These are phyloP conservation scores for Melanotaenia nigrans DNA, from an alignment of 2,797 vertebrate species.

Conservation along the genomic window DNA sequence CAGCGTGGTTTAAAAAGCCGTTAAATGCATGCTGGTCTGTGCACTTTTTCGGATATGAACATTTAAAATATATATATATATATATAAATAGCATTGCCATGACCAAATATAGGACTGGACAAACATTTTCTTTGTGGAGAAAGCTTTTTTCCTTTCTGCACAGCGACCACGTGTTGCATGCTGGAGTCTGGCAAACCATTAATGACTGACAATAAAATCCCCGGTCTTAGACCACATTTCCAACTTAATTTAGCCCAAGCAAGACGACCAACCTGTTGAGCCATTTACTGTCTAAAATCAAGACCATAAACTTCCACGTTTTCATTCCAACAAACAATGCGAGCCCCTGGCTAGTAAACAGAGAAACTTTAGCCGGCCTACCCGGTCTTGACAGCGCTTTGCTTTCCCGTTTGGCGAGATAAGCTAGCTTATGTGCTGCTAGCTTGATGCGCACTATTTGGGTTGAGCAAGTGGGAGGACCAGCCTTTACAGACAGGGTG, in stretches of 20 bases:
- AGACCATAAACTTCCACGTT: neutral
- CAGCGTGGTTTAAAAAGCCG: too few species aligned
- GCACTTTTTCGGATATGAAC: too few species aligned
- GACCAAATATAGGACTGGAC: too few species aligned
- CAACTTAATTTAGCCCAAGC: neutral
- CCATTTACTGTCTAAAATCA: neutral
- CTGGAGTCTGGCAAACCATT: constrained; percentile 42
- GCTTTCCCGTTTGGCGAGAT: constrained; percentile 30
- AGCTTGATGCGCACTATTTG: constrained; percentile 65
- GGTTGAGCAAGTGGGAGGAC: constrained; percentile 54
- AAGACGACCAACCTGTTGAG: constrained; percentile 13
- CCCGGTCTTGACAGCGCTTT: constrained; percentile 14
- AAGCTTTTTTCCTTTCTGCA: constrained; percentile 27
- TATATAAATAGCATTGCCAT: too few species aligned
- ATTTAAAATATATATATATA: too few species aligned
- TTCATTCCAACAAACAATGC: neutral
- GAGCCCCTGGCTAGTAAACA: neutral
- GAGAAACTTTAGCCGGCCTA: constrained; percentile 66
- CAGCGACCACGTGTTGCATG: constrained; percentile 79
- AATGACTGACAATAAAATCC: constrained; percentile 39
- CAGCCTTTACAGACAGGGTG: constrained; percentile 21
- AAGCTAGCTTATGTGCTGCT: constrained; percentile 55
- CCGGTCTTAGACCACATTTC: neutral
- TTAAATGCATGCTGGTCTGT: too few species aligned
- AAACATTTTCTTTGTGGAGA: constrained; percentile 10